phyloP scores from a whole-genome alignment of 2,888 invertebrate species.

The Eucera pruinosa region DNA sequence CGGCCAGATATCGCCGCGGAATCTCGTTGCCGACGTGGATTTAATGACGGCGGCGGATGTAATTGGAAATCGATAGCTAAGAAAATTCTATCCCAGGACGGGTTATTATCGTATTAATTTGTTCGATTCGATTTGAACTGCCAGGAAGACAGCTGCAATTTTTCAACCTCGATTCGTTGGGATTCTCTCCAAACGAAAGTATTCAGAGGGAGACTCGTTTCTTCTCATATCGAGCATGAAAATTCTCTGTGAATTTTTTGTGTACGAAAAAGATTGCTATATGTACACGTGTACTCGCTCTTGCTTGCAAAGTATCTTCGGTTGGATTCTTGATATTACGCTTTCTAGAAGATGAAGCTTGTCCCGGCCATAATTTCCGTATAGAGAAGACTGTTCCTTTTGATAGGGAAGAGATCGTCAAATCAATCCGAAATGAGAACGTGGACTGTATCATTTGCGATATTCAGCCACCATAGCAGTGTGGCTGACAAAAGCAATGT shows the following conservation, averaged over 20 bases:
- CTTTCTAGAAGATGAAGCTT: conserved; percentile 45
- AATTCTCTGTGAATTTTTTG: background rate
- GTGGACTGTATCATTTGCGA: conserved; percentile 16
- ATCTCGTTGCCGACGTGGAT: conserved; percentile 36
- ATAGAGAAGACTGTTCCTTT: conserved; percentile 9
- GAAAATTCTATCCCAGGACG: conserved; percentile 25
- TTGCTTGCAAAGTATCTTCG: conserved; percentile 26
- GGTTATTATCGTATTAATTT: conserved; percentile 41
- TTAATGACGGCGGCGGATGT: conserved; percentile 46
- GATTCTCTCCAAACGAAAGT: too few relatives aligned
- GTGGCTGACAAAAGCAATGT: background rate
- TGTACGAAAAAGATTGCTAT: conserved; percentile 1
- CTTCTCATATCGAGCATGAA: background rate
- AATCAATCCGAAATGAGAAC: conserved; percentile 31
- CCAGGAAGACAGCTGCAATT: background rate
- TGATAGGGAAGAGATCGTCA: conserved; percentile 30
- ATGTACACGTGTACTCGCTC: background rate
- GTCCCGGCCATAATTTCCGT: conserved; percentile 37
- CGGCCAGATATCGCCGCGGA: conserved; percentile 23
- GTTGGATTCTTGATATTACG: conserved; percentile 24
- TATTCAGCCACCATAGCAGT: conserved; percentile 1
- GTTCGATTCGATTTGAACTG: conserved; percentile 33
- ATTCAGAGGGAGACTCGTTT: too few relatives aligned
- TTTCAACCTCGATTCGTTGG: background rate
- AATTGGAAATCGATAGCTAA: conserved; percentile 54